Evolutionary conservation across 2,888 invertebrate species (phyloP).

Genomic region (Daptonema setosum): DNA sequence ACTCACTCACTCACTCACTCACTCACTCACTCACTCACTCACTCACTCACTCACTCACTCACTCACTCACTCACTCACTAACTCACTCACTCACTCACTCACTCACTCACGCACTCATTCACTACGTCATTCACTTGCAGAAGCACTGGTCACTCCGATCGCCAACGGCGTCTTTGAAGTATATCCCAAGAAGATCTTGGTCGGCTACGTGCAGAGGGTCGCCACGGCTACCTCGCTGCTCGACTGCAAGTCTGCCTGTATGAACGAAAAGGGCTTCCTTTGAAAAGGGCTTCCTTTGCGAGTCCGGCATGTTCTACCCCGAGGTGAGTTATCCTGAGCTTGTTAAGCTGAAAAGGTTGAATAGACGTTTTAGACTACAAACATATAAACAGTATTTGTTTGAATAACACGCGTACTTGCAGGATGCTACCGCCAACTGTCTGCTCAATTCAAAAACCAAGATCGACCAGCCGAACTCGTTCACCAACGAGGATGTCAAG

Average conservation of each 20-base stretch:
- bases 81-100: too few relatives aligned
- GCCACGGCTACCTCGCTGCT: slow-evolving; percentile 11
- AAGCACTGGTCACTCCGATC: too few relatives aligned
- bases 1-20: too few relatives aligned
- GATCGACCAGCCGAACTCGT: slow-evolving; percentile 11
- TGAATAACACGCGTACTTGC: not conserved
- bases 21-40: too few relatives aligned
- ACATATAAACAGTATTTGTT: too few relatives aligned
- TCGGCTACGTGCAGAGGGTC: slow-evolving; percentile 15
- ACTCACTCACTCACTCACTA: too few relatives aligned
- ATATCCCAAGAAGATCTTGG: slow-evolving; percentile 12
- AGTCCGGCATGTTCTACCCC: slow-evolving; percentile 14
- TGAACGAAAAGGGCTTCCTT: slow-evolving; percentile 9
- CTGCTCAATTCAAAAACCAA: slow-evolving; percentile 12
- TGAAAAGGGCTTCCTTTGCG: slow-evolving; percentile 14
- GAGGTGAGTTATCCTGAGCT: slow-evolving; percentile 10
- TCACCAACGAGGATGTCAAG: slow-evolving; percentile 12
- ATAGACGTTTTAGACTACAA: too few relatives aligned
- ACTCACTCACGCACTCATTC: too few relatives aligned
- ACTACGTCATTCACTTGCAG: too few relatives aligned
- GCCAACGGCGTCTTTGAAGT: slow-evolving; percentile 11
- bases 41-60: too few relatives aligned
- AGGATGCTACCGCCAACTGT: slow-evolving; percentile 10
- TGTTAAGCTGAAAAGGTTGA: too few relatives aligned
- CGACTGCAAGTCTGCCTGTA: slow-evolving; percentile 11